Base-by-base conservation (phyloP, 2,797 vertebrate species). In the Gallinago stenura region DNA sequence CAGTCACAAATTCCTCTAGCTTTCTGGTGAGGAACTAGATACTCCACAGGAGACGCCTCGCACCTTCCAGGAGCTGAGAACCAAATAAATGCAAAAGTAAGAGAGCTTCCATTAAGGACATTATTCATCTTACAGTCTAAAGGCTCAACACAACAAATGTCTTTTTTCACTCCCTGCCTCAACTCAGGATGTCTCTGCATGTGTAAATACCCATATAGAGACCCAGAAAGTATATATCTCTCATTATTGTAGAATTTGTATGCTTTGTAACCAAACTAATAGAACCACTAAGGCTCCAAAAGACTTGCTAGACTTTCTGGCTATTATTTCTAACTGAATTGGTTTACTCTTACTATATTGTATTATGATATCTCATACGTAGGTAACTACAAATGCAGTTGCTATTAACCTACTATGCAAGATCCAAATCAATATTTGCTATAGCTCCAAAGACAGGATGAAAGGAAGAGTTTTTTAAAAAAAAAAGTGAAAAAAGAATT, bases 11-110 rank as follows among this genome's bases (percentile, higher is more conserved):
- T 95, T 94, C 53, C 65, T 83, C 45, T 33, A 69, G 79, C 39
- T 30, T 83, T 83, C 65, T 93, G 58, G 79, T 2, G 21, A 54
- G 91, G 72, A 92, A 95, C 89, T 37, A 94, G 62, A 91, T 92
- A 89, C 58, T 90, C 85, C 93, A 61, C 7, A 9, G 72, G 89
- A 93, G 93, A 90, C 70, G 62, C 56, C 85, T 70, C 0, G 0
- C 35, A 78, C 89, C 89, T 84, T 94, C 66, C 73, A 77, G 91
- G 56, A 88, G 50, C 70, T 26, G 28, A 91, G 80, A 93, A 53
- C 51, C 51, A 56, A 60, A 53, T 66, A 90, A 83, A 83, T 79
- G 41, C 48, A 95, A 94, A 95, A 60, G 18, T n/a, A 58, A 45
- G 85, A 83, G 83, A 53, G 17, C 43, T 83, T 92, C 89, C 65